Conservation (phyloP, 2,888 invertebrate species). For the Harpagoxenus sublaevis region DNA sequence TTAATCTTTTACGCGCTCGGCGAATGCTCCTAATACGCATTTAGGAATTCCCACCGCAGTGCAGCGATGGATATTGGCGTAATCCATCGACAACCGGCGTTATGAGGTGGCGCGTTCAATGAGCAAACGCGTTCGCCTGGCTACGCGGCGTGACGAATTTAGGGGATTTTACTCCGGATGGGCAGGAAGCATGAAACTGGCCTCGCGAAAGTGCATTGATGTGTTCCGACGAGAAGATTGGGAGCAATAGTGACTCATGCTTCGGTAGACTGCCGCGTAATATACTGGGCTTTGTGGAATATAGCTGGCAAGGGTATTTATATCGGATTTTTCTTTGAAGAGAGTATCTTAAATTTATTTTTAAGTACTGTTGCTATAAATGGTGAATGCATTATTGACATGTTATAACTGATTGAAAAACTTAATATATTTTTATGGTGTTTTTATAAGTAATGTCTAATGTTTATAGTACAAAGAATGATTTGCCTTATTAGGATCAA, state of each 20-base stretch:
- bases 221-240: slow-evolving; percentile 69
- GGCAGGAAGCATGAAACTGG: slow-evolving; percentile 75
- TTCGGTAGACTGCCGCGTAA: slow-evolving; percentile 25
- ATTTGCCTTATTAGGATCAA: slow-evolving; percentile 20
- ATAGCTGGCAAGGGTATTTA: not conserved
- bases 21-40: slow-evolving; percentile 32
- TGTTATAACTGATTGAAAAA: not conserved
- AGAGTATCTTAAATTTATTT: not conserved
- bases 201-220: slow-evolving; percentile 63
- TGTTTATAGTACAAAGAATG: not conserved
- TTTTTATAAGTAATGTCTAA: not conserved
- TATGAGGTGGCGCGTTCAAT: slow-evolving; percentile 29
- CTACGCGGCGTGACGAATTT: slow-evolving; percentile 65
- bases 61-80: slow-evolving; percentile 8
- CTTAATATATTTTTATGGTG: not conserved
- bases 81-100: slow-evolving; percentile 47
- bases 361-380: not conserved
- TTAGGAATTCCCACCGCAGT: slow-evolving; percentile 28
- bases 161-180: slow-evolving; percentile 76
- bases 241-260: slow-evolving; percentile 66
- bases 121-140: slow-evolving; percentile 8
- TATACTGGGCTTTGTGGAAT: slow-evolving; percentile 10
- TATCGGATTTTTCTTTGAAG: not conserved
- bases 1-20: slow-evolving; percentile 62
- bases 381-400: not conserved